Conservation (phyloP, 2,797 vertebrate genomes). For the Enteromius afrohamiltoni region DNA sequence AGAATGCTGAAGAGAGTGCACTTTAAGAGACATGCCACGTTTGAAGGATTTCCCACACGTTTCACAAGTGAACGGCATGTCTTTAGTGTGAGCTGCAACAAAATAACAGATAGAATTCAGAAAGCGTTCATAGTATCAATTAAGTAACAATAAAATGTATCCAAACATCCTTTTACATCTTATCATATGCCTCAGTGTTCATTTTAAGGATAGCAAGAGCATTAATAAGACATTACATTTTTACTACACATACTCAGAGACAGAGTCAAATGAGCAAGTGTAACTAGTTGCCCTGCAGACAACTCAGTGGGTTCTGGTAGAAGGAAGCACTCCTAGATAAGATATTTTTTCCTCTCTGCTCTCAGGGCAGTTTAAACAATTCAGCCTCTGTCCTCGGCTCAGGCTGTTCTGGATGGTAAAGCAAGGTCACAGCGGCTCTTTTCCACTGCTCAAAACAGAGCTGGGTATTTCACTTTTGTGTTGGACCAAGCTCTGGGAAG, state of each 20-base stretch:
- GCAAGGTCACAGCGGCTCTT: constrained; percentile 46
- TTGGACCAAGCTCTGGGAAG: constrained; percentile 44
- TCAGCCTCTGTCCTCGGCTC: constrained; percentile 41
- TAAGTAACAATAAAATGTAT: neutral
- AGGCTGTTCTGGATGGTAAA: constrained; percentile 38
- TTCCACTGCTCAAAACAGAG: constrained; percentile 17
- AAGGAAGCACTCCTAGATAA: constrained; percentile 53
- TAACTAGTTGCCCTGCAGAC: constrained; percentile 42
- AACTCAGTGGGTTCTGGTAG: constrained; percentile 46
- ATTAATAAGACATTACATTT: neutral
- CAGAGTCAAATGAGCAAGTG: constrained; percentile 29
- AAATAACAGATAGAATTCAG: neutral
- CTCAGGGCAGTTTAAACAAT: constrained; percentile 54
- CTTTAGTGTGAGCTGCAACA: constrained; percentile 92
- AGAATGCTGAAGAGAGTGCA: constrained; percentile 95
- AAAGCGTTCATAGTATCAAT: neutral
- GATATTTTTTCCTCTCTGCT: constrained; percentile 59
- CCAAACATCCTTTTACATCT: neutral
- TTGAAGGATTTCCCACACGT: constrained; percentile 98
- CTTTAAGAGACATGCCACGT: constrained; percentile 97
- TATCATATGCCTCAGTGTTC: neutral
- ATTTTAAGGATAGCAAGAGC: neutral
- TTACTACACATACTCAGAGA: neutral
- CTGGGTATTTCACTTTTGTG: constrained; percentile 31
- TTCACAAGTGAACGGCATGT: constrained; percentile 98